Evolutionary conservation across 1,140 invertebrate genomes (phyloP).

Genomic region (Dolichoris vasculosae): DNA sequence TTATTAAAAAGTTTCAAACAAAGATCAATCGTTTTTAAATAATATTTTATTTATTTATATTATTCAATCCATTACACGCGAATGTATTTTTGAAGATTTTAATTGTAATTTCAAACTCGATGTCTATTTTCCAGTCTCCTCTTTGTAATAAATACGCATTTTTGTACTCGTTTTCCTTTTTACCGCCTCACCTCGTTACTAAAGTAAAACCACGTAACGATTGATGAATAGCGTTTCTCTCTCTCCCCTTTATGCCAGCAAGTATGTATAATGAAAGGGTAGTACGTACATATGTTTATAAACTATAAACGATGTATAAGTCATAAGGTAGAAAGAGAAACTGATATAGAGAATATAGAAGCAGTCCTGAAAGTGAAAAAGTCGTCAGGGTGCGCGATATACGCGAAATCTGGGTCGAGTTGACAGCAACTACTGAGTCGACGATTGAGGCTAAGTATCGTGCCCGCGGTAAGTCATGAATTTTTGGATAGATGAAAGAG

Average conservation of each 20-base stretch:
- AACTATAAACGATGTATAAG: not conserved
- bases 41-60: not conserved
- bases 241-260: not conserved
- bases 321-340: not conserved
- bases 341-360: not conserved
- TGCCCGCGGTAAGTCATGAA: conserved; percentile 41
- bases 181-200: not conserved
- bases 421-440: not conserved
- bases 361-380: not conserved
- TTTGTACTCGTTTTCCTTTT: not conserved
- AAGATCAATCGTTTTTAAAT: too few species aligned
- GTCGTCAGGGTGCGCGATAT: not conserved
- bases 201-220: not conserved
- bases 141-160: not conserved
- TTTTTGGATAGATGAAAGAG: conserved; percentile 9
- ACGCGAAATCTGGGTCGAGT: conserved; percentile 38
- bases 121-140: not conserved
- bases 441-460: not conserved
- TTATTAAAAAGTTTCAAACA: too few species aligned
- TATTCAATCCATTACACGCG: not conserved
- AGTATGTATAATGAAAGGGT: not conserved
- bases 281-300: not conserved
- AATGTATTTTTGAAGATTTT: not conserved
- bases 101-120: too few species aligned
- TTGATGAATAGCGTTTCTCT: not conserved